Percentiles rank a stretch among this genome's conserved stretches.
Evolutionary conservation across 1,140 invertebrate species (phyloP).

Genomic region (Ceratoteleas bidentatus): DNA sequence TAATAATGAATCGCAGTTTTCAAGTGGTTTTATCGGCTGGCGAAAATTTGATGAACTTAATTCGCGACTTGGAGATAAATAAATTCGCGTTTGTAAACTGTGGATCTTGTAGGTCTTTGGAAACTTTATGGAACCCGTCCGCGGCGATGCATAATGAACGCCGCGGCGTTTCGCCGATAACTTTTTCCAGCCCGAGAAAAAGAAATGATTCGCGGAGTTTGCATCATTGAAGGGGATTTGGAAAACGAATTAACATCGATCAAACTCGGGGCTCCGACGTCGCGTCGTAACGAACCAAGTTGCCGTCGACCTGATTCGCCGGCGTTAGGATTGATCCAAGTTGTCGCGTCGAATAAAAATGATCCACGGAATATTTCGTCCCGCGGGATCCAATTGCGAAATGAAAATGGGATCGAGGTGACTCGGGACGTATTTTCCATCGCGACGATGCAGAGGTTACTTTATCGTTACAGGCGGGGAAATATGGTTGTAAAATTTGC

Average conservation of each 20-base stretch:
- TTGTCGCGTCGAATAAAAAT: too few species aligned
- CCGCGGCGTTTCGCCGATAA: too few species aligned
- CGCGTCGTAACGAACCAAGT: not conserved
- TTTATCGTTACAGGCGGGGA: too few species aligned
- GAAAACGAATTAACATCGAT: not conserved
- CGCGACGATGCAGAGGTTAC: too few species aligned
- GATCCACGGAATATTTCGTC: too few species aligned
- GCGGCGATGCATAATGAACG: too few species aligned
- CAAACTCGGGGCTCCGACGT: not conserved
- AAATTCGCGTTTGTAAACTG: not conserved
- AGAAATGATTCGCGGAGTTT: too few species aligned
- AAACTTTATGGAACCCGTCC: constrained; percentile 5
- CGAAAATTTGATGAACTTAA: constrained; percentile 19
- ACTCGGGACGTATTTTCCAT: too few species aligned
- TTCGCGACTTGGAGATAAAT: constrained; percentile 18
- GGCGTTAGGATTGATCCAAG: too few species aligned
- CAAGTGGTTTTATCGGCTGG: not conserved
- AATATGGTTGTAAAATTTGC: too few species aligned
- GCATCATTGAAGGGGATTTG: not conserved
- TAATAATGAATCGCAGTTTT: not conserved
- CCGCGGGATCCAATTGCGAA: not conserved
- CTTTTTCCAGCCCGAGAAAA: too few species aligned
- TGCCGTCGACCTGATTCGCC: not conserved
- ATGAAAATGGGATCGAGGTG: not conserved
- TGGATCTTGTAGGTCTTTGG: not conserved